Conservation (phyloP, 1,140 invertebrate species). For the Neodiprion virginianus region DNA sequence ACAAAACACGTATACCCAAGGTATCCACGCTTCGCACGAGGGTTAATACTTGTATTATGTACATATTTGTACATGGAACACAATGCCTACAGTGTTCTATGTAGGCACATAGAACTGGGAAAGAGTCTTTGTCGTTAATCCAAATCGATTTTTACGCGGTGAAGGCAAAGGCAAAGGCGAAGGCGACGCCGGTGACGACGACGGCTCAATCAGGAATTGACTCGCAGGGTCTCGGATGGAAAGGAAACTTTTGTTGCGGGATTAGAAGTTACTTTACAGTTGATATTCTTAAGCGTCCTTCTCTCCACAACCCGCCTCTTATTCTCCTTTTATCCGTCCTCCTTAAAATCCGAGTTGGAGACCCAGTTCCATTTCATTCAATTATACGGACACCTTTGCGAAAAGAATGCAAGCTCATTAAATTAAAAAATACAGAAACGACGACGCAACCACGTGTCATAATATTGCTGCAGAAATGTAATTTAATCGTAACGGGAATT, state of each 20-base stretch:
- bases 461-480: neutral
- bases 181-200: neutral
- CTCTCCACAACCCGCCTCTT: neutral
- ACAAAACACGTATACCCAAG: no score
- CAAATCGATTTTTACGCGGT: neutral
- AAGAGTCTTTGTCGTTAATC: neutral
- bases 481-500: neutral
- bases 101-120: no score
- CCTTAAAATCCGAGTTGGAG: neutral
- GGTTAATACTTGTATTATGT: no score
- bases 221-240: constrained; percentile 1
- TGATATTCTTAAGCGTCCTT: neutral
- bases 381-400: neutral
- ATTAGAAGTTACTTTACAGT: constrained; percentile 4
- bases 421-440: neutral
- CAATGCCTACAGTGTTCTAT: no score
- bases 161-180: no score
- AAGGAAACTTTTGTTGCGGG: constrained; percentile 5
- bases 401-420: neutral
- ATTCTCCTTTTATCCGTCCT: neutral
- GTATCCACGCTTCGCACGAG: no score
- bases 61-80: no score
- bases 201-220: neutral
- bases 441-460: neutral
- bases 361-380: neutral